Base-by-base conservation (phyloP, 2,113 vertebrate genomes). In the Cyanistes caeruleus region DNA sequence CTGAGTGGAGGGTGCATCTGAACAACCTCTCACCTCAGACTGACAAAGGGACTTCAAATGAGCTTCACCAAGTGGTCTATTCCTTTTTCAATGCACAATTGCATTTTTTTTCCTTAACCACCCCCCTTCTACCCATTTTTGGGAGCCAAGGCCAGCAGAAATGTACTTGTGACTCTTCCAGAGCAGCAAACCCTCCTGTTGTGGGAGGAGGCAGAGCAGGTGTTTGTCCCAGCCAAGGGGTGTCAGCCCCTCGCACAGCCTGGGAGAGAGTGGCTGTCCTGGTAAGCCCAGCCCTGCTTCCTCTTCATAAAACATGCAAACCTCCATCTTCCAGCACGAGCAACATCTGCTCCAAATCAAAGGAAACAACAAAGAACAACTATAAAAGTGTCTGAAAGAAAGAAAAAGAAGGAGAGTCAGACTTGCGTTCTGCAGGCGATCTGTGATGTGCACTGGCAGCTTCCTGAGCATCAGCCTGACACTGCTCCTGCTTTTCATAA, bases 341-440 rank as follows among this genome's bases (percentile, higher is more conserved):
- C 62, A 76, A 93, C 84, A 86, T 89, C 95, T 94, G 89, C 92
- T 89, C 85, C 64, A 79, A 94, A 96, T 96, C 94, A 97, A 95
- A 94, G 84, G 37, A 22, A 89, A 82, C 88, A 86, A 92, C 86
- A 92, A 91, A 96, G 92, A 94, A 86, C 75, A 86, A 41, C 87
- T 48, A 69, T 80, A 60, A 95, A 95, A 90, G 84, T 73, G 31
- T 87, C 93, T 93, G 9, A 1, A 84, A 79, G 82, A 83, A 84
- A 93, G 92, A 65, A 59, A 27, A 87, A 58, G 91, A 89, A 60
- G 81, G 46, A 91, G 62, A 93, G 39, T 68, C 80, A 62, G 80
- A 31, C 63, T 86, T 8, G 92, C 3, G 5, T 87, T 94, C 95
- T 83, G 79, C 86, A 39, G 87, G 95, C 11, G n/a, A 95, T 89